Evolutionary conservation across 2,113 vertebrate genomes (phyloP).

Genomic region (Rhabdornis inornatus): DNA sequence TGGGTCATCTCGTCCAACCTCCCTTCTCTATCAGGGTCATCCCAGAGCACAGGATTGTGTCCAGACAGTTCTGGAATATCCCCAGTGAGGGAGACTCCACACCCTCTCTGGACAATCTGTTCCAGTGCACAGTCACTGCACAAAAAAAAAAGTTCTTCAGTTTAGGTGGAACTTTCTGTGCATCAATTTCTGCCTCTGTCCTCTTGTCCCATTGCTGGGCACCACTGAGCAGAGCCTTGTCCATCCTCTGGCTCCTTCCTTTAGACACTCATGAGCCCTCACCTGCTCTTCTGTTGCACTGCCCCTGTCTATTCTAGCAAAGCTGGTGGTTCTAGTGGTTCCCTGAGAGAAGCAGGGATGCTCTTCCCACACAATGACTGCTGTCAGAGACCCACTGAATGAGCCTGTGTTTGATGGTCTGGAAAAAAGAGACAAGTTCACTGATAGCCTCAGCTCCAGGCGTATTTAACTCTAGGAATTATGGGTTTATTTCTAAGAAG

Average conservation of each 20-base stretch:
- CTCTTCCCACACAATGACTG: not conserved
- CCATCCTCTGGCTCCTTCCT: not conserved
- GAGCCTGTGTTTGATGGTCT: not conserved
- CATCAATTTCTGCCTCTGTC: not conserved
- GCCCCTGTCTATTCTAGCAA: not conserved
- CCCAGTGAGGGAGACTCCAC: not conserved
- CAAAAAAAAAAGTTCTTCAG: not conserved
- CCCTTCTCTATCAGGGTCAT: not conserved
- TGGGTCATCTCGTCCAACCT: not conserved
- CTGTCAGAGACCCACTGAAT: not conserved
- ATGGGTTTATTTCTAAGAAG: not conserved
- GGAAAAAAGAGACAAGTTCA: not conserved
- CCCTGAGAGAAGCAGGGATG: accelerated
- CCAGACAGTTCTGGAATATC: not conserved
- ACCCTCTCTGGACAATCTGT: not conserved
- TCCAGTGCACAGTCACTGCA: not conserved
- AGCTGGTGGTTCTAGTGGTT: not conserved
- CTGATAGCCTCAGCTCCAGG: not conserved
- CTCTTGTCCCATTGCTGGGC: not conserved
- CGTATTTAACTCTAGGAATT: not conserved
- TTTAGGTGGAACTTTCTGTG: not conserved
- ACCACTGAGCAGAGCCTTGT: not conserved
- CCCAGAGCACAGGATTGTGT: not conserved
- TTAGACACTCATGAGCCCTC: not conserved
- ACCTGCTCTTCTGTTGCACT: not conserved